Conservation (phyloP, 2,113 vertebrate genomes). For the Siphamia tubifer region DNA sequence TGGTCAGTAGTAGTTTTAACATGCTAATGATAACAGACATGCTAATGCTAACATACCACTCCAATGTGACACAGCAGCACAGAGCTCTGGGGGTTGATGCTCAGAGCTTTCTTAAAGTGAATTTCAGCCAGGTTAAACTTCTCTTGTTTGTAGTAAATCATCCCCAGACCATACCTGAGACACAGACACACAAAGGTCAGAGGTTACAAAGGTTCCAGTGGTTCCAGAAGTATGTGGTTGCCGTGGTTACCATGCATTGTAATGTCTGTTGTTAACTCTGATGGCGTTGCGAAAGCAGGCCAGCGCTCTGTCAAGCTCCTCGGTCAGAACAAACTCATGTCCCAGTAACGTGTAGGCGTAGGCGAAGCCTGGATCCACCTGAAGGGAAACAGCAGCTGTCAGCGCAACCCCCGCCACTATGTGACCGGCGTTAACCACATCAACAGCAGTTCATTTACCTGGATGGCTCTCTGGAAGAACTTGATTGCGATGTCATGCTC, state of each 20-base stretch:
- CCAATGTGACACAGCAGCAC: conserved; percentile 98
- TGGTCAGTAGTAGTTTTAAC: no score
- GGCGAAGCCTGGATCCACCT: conserved; percentile 94
- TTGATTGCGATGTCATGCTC: conserved; percentile 99
- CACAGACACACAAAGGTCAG: conserved; percentile 52
- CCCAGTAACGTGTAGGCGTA: conserved; percentile 97
- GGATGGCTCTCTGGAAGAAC: conserved; percentile 98
- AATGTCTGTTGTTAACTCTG: conserved; percentile 94
- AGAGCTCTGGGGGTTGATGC: conserved; percentile 98
- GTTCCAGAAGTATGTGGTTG: not conserved
- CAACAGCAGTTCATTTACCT: conserved; percentile 72
- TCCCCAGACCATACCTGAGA: conserved; percentile 95
- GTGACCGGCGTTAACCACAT: not conserved
- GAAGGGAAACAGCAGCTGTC: no score
- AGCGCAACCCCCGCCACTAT: no score
- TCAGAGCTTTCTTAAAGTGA: conserved; percentile 98
- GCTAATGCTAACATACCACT: conserved; percentile 82
- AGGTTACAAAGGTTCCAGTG: not conserved
- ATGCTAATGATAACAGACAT: conserved; percentile 53
- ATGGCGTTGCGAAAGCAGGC: conserved; percentile 97
- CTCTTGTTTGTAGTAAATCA: conserved; percentile 99
- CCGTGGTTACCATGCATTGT: conserved; percentile 86
- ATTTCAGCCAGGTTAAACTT: conserved; percentile 98
- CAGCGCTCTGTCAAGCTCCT: conserved; percentile 95
- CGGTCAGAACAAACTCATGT: conserved; percentile 95